Evolutionary conservation across 2,888 invertebrate species (phyloP), one percentile per base, ranked within the genome.

Genomic region (Cheiracanthium punctorium): DNA sequence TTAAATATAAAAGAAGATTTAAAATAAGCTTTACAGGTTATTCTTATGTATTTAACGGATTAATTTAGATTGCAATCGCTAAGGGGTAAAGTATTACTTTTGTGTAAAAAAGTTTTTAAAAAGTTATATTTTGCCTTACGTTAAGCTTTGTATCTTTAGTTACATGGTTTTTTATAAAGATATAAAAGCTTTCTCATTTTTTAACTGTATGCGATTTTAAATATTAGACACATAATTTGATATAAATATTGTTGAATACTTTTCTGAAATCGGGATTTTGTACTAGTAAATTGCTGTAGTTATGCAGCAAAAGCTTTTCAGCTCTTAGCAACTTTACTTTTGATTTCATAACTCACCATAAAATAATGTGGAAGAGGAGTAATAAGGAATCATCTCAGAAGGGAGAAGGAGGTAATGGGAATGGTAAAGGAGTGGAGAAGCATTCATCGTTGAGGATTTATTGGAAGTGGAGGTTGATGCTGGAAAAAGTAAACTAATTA

Each of bases 391-490:
- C 80, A 58, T 85, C 80, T 70, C 43, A 52, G 70, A 43, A 85
- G 70, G 80, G 70, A 80, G 80, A 58, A 79, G 58, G 84, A 85
- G 80, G 85, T 69, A 85, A 73, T 58, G 73, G 80, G 85, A 75
- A 7, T 37, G 77, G 79, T 52, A 65, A 85, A 82, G 82, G 88
- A 80, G 64, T 58, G 74, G 52, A 58, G 67, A 43, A 58, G 72
- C 41, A 71, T 29, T 69, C 76, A 87, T 76, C 87, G 71, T 29
- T 71, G 75, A 75, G 75, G 75, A 71, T 37, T 70, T 32, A 75
- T 70, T 58, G 79, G 73, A 69, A 29, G 41, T 29, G 65, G 80
- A 72, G 77, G 24, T 29, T 69, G 64, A 29, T 58, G 75, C 87
- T 87, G 52, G 58, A 87, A 87, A 88, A 87, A 67, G 79, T 76